Evolutionary conservation across 2,797 vertebrate genomes (phyloP).

Genomic region (Hyperoplus lanceolatus): DNA sequence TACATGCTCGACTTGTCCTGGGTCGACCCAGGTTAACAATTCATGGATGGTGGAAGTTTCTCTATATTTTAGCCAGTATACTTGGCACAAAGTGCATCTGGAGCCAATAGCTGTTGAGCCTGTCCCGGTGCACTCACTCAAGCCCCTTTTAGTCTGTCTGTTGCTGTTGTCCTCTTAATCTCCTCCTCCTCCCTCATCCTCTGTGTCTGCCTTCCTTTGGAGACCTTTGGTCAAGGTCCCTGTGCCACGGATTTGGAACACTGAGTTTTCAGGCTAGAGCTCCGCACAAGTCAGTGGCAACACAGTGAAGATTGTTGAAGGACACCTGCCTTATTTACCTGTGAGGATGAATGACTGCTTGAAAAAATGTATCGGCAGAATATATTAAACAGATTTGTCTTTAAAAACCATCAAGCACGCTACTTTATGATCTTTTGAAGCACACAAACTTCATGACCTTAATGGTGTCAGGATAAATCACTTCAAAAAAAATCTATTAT

Average conservation of each 20-base stretch:
- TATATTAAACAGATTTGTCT: slow-evolving; percentile 33
- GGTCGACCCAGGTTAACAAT: slow-evolving; percentile 81
- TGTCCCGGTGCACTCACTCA: slow-evolving; percentile 71
- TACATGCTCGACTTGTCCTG: slow-evolving; percentile 77
- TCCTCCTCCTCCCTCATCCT: slow-evolving; percentile 45
- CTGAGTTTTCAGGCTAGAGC: slow-evolving; percentile 75
- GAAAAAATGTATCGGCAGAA: slow-evolving; percentile 5
- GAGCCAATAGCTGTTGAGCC: slow-evolving; percentile 62
- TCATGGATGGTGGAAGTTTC: slow-evolving; percentile 77
- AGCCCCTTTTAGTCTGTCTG: slow-evolving; percentile 73
- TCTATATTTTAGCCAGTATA: slow-evolving; percentile 56
- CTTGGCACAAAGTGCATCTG: slow-evolving; percentile 70
- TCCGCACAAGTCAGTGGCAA: slow-evolving; percentile 56
- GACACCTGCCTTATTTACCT: slow-evolving; percentile 15
- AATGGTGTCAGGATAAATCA: slow-evolving; percentile 53
- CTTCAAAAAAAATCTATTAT: slow-evolving; percentile 60
- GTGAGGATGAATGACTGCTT: slow-evolving; percentile 1
- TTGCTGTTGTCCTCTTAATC: slow-evolving; percentile 68
- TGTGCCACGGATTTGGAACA: slow-evolving; percentile 68
- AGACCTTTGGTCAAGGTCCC: slow-evolving; percentile 79
- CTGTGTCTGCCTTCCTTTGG: slow-evolving; percentile 56
- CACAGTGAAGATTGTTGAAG: slow-evolving; percentile 57
- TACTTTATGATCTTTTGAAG: slow-evolving; percentile 33
- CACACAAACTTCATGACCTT: slow-evolving; percentile 41
- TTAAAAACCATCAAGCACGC: slow-evolving; percentile 34